phyloP scores from a whole-genome alignment of 2,797 vertebrate genomes.

The Girardinus metallicus region DNA sequence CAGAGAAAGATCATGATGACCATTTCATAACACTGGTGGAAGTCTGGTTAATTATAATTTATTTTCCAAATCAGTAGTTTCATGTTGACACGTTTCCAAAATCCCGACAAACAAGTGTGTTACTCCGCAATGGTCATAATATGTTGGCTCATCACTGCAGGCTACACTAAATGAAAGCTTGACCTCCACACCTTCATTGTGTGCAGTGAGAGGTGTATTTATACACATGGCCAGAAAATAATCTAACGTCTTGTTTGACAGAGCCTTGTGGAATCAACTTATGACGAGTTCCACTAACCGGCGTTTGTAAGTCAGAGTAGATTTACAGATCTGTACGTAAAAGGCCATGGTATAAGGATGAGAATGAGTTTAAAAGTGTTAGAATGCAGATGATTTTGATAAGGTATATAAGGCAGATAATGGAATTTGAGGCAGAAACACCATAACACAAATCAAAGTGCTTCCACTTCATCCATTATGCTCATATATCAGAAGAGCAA shows the following conservation, averaged over 20 bases:
- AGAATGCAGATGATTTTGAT: conserved; percentile 13
- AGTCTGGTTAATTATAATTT: neutral
- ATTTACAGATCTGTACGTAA: conserved; percentile 15
- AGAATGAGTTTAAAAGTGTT: conserved; percentile 25
- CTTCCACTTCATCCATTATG: conserved; percentile 23
- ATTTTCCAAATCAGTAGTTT: neutral
- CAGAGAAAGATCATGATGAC: neutral
- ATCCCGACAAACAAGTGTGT: neutral
- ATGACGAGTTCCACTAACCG: neutral
- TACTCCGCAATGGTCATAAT: conserved; percentile 5
- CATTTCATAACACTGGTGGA: neutral
- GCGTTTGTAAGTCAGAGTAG: neutral
- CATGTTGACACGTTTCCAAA: neutral
- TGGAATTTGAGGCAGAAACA: conserved; percentile 23
- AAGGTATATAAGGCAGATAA: conserved; percentile 11
- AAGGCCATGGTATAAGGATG: conserved; percentile 42
- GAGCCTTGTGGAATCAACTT: conserved; percentile 1
- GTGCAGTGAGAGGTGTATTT: conserved; percentile 12
- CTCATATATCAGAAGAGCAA: conserved; percentile 18
- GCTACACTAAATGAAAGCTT: neutral
- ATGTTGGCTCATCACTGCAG: conserved; percentile 22
- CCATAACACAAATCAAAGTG: conserved; percentile 16
- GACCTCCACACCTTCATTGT: neutral
- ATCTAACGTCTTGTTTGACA: conserved; percentile 1
- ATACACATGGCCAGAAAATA: conserved; percentile 23